Conservation (phyloP, 2,888 invertebrate species). For the Harpalus rubripes region DNA sequence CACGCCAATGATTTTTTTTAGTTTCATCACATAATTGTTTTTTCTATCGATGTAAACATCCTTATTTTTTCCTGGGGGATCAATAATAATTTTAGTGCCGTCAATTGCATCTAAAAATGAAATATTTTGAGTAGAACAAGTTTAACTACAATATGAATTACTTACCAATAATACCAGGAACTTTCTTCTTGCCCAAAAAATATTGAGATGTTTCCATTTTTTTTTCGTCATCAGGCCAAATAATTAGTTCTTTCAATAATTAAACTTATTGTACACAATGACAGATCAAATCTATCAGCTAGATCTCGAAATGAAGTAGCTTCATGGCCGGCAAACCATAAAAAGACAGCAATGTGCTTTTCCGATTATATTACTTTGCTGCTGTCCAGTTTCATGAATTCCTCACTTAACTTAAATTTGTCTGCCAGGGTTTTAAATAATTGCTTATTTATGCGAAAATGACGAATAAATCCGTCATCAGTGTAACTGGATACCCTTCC, state of each 20-base stretch:
- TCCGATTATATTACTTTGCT: background rate
- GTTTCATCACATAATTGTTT: background rate
- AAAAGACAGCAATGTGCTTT: conserved; percentile 17
- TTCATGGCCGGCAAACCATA: no score
- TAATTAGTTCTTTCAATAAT: background rate
- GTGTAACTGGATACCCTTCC: no score
- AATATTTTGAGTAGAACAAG: background rate
- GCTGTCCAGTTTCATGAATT: background rate
- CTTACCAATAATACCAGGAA: conserved; percentile 11
- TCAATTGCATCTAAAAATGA: background rate
- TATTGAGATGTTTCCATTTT: background rate
- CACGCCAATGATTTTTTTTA: background rate
- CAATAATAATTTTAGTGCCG: conserved; percentile 4
- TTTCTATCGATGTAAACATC: background rate
- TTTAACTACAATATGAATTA: background rate
- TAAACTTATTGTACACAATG: background rate
- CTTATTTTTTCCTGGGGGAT: background rate
- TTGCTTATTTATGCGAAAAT: background rate
- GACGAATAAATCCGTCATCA: conserved; percentile 3
- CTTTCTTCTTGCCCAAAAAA: background rate
- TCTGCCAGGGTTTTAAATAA: background rate
- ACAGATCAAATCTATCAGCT: conserved; percentile 26
- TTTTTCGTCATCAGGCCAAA: background rate
- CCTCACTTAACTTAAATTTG: background rate
- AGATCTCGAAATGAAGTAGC: conserved; percentile 20